A percentile compares a stretch with the other conserved stretches of the same genome.
phyloP scores from a whole-genome alignment of 2,888 invertebrate species.

The Hymenopus coronatus region DNA sequence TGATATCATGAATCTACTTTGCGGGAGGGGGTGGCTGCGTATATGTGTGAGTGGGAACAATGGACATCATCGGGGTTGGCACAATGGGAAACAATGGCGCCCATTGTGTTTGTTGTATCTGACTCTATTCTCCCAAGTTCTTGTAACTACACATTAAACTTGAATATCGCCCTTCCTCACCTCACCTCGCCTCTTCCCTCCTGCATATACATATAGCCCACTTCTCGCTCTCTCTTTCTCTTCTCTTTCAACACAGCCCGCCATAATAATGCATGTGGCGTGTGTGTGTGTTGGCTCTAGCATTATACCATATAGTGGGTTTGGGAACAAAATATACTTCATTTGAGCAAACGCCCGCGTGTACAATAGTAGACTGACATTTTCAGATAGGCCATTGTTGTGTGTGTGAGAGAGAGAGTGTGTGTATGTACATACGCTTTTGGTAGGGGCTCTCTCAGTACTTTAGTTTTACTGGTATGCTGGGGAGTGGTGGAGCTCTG shows the following conservation, averaged over 20 bases:
- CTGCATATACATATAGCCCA: not conserved
- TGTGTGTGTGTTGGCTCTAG: constrained; percentile 20
- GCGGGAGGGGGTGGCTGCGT: not conserved
- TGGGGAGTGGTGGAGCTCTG: constrained; percentile 13
- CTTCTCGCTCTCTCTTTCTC: not conserved
- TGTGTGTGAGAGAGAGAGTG: not conserved
- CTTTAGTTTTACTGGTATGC: constrained; percentile 30
- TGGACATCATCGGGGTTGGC: constrained; percentile 29
- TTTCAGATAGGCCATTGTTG: constrained; percentile 33
- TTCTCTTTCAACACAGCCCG: not conserved
- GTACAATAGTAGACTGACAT: constrained; percentile 33
- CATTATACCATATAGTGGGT: constrained; percentile 30
- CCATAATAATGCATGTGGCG: constrained; percentile 30
- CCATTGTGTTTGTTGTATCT: constrained; percentile 32
- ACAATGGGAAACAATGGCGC: constrained; percentile 31
- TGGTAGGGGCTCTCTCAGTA: constrained; percentile 21
- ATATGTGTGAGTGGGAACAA: constrained; percentile 22
- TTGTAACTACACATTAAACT: constrained; percentile 33
- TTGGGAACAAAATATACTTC: constrained; percentile 34
- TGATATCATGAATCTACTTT: constrained; percentile 16
- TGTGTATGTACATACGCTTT: constrained; percentile 16
- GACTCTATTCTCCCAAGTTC: constrained; percentile 32
- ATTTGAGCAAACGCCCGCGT: constrained; percentile 33
- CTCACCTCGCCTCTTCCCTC: not conserved
- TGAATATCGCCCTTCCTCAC: constrained; percentile 27